phyloP scores from a whole-genome alignment of 2,797 vertebrate species.

The Salarias fasciatus region DNA sequence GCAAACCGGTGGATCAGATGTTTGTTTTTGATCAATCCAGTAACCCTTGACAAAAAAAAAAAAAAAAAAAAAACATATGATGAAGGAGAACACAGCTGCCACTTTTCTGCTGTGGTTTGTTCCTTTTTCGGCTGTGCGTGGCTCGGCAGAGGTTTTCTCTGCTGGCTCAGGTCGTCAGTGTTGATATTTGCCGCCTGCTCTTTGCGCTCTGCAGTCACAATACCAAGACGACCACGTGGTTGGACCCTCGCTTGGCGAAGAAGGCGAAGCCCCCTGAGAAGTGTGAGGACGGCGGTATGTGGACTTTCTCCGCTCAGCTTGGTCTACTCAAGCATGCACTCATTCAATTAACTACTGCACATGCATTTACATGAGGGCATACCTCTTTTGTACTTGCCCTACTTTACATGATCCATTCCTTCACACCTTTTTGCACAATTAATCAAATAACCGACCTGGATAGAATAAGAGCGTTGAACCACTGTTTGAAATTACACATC shows the following conservation, averaged over 20 bases:
- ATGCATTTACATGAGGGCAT: conserved; percentile 30
- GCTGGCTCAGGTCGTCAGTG: conserved; percentile 15
- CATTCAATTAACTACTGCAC: conserved; percentile 37
- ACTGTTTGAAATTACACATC: conserved; percentile 27
- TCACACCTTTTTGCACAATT: conserved; percentile 26
- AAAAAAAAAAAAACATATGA: conserved; percentile 19
- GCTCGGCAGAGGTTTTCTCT: conserved; percentile 8
- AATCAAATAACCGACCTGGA: conserved; percentile 19
- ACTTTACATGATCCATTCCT: conserved; percentile 33
- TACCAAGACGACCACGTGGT: conserved; percentile 97
- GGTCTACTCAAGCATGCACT: conserved; percentile 27
- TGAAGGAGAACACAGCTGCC: conserved; percentile 14
- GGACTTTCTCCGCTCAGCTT: conserved; percentile 21
- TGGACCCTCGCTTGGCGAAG: conserved; percentile 96
- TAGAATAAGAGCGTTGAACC: conserved; percentile 16
- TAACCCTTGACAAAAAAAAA: conserved; percentile 3
- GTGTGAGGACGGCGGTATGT: conserved; percentile 94
- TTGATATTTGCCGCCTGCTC: conserved; percentile 32
- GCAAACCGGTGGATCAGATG: conserved; percentile 41
- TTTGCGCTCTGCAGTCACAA: conserved; percentile 88
- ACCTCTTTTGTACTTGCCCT: conserved; percentile 7
- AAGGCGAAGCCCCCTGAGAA: conserved; percentile 98
- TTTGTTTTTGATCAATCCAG: conserved; percentile 25
- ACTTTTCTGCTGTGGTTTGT: not conserved
- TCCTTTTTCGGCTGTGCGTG: conserved; percentile 17